phyloP scores from a whole-genome alignment of 2,888 invertebrate genomes.

The Diadegma fenestrale region DNA sequence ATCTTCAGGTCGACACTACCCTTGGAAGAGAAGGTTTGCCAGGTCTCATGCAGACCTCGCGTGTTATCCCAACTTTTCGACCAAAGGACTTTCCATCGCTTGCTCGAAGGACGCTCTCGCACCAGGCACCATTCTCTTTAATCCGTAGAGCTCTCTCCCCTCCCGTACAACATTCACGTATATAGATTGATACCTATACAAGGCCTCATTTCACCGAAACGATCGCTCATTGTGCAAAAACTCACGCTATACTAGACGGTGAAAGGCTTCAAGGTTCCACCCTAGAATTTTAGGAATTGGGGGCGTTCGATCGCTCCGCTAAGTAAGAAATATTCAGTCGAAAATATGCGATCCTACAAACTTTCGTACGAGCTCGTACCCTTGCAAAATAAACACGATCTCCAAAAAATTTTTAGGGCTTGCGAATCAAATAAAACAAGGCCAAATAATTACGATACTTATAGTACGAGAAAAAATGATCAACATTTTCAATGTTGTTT shows the following conservation, averaged over 20 bases:
- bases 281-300: slow-evolving; percentile 23
- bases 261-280: slow-evolving; percentile 12
- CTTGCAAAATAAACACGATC: neutral
- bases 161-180: neutral
- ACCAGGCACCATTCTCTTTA: slow-evolving; percentile 44
- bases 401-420: neutral
- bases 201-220: slow-evolving; percentile 28
- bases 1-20: slow-evolving; percentile 29
- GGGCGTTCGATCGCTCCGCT: slow-evolving; percentile 16
- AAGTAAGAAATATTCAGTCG: slow-evolving; percentile 2
- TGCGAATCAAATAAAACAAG: neutral
- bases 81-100: slow-evolving; percentile 25
- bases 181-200: slow-evolving; percentile 15
- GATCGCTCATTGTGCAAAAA: slow-evolving; percentile 46
- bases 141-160: neutral
- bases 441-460: neutral
- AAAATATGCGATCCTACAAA: neutral
- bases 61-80: slow-evolving; percentile 51
- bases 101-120: slow-evolving; percentile 47
- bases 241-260: slow-evolving; percentile 36
- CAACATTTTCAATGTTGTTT: neutral
- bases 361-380: neutral
- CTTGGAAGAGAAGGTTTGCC: slow-evolving; percentile 2
- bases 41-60: slow-evolving; percentile 34
- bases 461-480: neutral